These are phyloP conservation scores for Pseudopodoces humilis DNA, from an alignment of 2,113 vertebrate species.

Conservation along the genomic window DNA sequence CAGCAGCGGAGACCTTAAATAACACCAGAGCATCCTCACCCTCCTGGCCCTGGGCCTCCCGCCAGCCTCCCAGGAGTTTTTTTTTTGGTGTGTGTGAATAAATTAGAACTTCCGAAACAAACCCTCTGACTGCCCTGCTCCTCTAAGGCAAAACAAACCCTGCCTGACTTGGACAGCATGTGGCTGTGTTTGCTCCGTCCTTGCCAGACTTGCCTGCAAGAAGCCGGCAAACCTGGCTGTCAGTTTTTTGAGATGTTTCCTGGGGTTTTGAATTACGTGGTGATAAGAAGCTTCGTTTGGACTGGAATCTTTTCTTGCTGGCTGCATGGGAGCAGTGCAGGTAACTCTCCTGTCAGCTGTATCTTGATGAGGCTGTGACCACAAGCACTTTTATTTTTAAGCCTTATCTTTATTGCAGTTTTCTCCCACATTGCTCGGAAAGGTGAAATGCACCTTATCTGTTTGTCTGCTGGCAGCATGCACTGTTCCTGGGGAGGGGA, in stretches of 20 bases:
- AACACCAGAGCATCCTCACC: conserved; percentile 39
- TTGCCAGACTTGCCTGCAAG: neutral
- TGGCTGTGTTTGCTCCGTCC: neutral
- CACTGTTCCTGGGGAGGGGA: neutral
- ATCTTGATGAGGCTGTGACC: neutral
- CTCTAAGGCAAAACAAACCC: neutral
- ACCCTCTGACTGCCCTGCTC: neutral
- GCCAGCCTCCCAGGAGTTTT: conserved; percentile 3
- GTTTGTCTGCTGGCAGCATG: neutral
- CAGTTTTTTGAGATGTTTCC: neutral
- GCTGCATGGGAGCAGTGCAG: neutral
- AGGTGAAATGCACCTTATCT: neutral
- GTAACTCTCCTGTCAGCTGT: neutral
- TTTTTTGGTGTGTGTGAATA: conserved; percentile 9
- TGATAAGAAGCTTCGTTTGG: neutral
- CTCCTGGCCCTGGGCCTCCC: neutral
- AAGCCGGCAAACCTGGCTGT: neutral
- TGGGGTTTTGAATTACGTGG: neutral
- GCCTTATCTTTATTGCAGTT: conserved; percentile 63
- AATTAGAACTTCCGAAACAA: conserved; percentile 57
- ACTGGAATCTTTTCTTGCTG: neutral
- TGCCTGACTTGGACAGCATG: neutral
- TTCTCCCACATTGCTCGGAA: conserved; percentile 16
- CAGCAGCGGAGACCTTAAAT: conserved; percentile 41
- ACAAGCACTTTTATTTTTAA: neutral